Base-by-base conservation (phyloP, 2,797 vertebrate genomes). In the Myotis myotis region DNA sequence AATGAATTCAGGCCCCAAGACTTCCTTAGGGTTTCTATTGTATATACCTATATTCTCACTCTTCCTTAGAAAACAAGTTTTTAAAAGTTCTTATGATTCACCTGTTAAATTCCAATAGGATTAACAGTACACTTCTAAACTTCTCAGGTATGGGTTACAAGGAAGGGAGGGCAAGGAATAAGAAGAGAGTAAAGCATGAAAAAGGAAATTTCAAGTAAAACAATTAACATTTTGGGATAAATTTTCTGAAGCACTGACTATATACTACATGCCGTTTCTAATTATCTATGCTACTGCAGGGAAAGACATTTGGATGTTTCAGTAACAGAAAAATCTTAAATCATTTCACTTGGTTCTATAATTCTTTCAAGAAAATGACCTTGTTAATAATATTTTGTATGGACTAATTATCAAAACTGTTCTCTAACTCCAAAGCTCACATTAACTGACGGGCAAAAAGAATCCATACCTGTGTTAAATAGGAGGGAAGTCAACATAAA, bases 241-340 rank as follows among this genome's bases (percentile, higher is more conserved):
- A 87, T 51, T 66, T 93, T 81, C 44, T 89, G 9, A 95, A 89
- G 55, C 28, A 47, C 2, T 93, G 38, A 86, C n/a, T 81, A 80
- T 12, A 75, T 62, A 62, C 38, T 57, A 84, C 25, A 38, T 15
- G 57, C 23, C 60, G n/a, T 55, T 93, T 89, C 60, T 64, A 91
- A 85, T 74, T 68, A 94, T 51, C 49, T 64, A 95, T 36, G 30
- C 28, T 47, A 76, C 53, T 71, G 17, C 7, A 89, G 17, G 19
- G 91, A 95, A 96, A 90, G n/a, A 83, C 12, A 95, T 76, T 23
- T 94, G 55, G 44, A 66, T 57, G 47, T 55, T 49, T 93, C 71
- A 88, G 87, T 47, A 74, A 74, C 64, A 89, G 78, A 87, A 91
- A 95, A 96, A 49, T 38, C 28, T 76, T 72, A 79, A 53, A 53